These are phyloP conservation scores for Drosophila tropicalis DNA, from an alignment of 1,140 invertebrate genomes.

Conservation along the genomic window DNA sequence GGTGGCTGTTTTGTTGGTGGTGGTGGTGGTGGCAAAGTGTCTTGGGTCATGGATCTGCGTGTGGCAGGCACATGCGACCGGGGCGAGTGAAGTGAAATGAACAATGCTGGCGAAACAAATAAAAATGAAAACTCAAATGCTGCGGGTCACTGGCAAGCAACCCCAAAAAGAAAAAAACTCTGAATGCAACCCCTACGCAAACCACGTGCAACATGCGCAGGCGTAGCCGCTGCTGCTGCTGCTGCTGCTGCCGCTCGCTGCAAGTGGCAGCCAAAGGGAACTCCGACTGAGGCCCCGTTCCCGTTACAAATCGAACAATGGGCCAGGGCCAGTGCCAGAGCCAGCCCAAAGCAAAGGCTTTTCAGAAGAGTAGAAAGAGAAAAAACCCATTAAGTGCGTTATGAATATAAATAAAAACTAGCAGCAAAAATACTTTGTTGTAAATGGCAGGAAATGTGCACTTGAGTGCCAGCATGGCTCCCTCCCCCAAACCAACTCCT, in stretches of 20 bases:
- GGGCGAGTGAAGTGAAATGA: conserved; percentile 12
- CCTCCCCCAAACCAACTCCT: background rate
- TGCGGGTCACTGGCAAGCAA: conserved; percentile 64
- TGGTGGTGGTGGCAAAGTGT: conserved; percentile 61
- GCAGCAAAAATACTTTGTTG: conserved; percentile 57
- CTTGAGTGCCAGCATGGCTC: conserved; percentile 63
- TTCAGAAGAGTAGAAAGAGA: conserved; percentile 31
- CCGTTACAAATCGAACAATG: conserved; percentile 73
- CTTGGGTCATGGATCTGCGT: conserved; percentile 41
- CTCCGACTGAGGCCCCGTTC: conserved; percentile 27
- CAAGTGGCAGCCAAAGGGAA: conserved; percentile 31
- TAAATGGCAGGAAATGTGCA: conserved; percentile 77
- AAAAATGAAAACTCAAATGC: conserved; percentile 42
- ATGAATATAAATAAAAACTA: conserved; percentile 65
- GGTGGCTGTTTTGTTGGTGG: conserved; percentile 36
- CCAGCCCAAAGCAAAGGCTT: conserved; percentile 31
- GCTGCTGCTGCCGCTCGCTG: conserved; percentile 29
- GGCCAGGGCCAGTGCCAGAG: conserved; percentile 12
- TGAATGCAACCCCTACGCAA: conserved; percentile 55
- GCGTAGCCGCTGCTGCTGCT: conserved; percentile 48
- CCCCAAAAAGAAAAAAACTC: conserved; percentile 33
- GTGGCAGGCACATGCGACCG: conserved; percentile 68
- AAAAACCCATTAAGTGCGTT: conserved; percentile 69
- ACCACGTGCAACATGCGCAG: conserved; percentile 74
- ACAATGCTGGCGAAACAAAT: conserved; percentile 55